Evolutionary conservation across 1,140 invertebrate genomes (phyloP).

Genomic region (Homalodisca vitripennis): DNA sequence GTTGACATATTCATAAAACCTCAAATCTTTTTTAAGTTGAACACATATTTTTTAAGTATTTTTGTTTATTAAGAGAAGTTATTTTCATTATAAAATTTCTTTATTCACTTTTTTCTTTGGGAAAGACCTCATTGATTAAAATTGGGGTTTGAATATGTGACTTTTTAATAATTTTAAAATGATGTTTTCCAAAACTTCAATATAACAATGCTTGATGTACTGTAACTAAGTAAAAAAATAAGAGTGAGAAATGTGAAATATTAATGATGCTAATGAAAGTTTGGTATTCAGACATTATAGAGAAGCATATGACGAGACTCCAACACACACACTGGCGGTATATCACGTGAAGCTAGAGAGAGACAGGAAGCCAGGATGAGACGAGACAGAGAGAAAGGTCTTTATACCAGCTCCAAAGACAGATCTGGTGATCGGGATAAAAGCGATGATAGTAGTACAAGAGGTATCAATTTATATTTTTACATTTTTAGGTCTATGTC

Average conservation of each 20-base stretch:
- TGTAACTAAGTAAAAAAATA: neutral
- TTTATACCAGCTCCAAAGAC: slow-evolving; percentile 53
- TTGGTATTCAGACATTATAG: slow-evolving; percentile 75
- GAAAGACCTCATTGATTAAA: too few relatives aligned
- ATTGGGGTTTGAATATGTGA: too few relatives aligned
- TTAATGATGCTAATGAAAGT: neutral
- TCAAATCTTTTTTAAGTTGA: too few relatives aligned
- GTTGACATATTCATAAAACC: too few relatives aligned
- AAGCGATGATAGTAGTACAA: slow-evolving; percentile 39
- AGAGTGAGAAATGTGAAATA: neutral
- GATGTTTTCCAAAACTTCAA: neutral
- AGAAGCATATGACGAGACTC: slow-evolving; percentile 79
- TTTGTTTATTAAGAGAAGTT: too few relatives aligned
- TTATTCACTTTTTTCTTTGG: too few relatives aligned
- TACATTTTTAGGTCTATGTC: neutral
- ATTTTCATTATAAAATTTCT: too few relatives aligned
- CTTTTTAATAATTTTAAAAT: neutral
- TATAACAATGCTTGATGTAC: neutral
- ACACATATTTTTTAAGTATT: too few relatives aligned
- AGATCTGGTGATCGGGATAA: slow-evolving; percentile 54
- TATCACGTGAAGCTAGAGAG: slow-evolving; percentile 74
- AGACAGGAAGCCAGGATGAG: slow-evolving; percentile 66
- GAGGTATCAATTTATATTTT: neutral
- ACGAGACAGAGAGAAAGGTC: slow-evolving; percentile 55
- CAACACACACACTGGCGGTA: slow-evolving; percentile 89